Base-by-base conservation (phyloP, 1,140 invertebrate genomes). In the Neodiprion pinetum region DNA sequence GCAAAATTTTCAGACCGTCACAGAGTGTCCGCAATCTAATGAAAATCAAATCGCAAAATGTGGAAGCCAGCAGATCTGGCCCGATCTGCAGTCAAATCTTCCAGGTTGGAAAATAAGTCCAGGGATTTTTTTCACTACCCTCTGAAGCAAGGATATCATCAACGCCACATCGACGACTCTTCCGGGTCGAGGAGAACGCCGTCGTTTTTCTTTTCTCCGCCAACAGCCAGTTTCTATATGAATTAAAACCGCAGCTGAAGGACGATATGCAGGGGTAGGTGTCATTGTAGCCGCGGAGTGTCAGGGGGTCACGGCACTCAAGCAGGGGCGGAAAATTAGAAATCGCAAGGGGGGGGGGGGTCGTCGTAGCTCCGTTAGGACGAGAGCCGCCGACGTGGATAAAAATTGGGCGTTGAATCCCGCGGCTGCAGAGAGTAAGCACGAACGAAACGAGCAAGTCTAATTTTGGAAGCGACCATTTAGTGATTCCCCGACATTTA, bases 401-500 rank as follows among this genome's bases (percentile, higher is more conserved):
- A 70, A 70, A 71, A 71, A 71, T 71, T 71, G 47, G 70, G 11
- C 53, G 11, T 5, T 17, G 53, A 61, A 61, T 61, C 53, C 53
- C 53, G 48, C 23, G 40, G 12, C 70, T 40, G 70, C 23, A n/a
- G 53, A 47, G 23, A 17, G 28, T 40, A 40, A 40, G 28, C 28
- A 40, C 70, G 70, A 71, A 12, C 40, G 40, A 47, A 12, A 40
- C 21, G 48, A 49, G 28, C 28, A 40, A 71, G 40, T 71, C 70
- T 71, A 71, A 71, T 71, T 71, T 71, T 50, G 70, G 40, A 17
- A 48, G 48, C 70, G 21, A 50, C 40, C 70, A 71, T 50, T 50
- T 50, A 47, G 40, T 71, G 70, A 47, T 50, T 76, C 77, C 80
- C 76, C 81, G 86, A 86, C 85, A 84, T 86, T 87, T 86, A 86